Base-by-base conservation (phyloP, 2,113 vertebrate species). In the Acrocephalus kingi region DNA sequence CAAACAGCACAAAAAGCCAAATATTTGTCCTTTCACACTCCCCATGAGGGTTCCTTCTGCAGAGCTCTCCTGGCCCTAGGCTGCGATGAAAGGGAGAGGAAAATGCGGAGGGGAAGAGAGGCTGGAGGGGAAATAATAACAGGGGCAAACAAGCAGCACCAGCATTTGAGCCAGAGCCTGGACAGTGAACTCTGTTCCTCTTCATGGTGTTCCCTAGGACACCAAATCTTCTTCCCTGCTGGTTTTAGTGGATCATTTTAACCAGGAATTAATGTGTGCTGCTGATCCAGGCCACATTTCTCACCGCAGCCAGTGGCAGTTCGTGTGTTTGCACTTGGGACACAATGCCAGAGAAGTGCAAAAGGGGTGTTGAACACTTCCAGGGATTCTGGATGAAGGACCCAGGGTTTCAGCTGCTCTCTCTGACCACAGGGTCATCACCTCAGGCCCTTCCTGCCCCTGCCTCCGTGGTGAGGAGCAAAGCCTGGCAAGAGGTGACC, bases 1-100 rank as follows among this genome's bases (percentile, higher is more conserved):
- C 54, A 62, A 84, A 61, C 55, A 88, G 52, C 69, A 39, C 68
- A 55, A 5, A 62, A 84, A 77, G 72, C 76, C 87, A 94, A 96
- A 73, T 84, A 67, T 95, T 94, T 91, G 59, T 89, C 68, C 93
- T 91, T 73, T 69, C 31, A 3, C 0, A 1, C 35, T 73, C 27
- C 13, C n/a, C 1, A 2, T 31, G 64, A 79, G 55, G 19, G 13
- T 31, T 92, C 43, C 31, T 81, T 39, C 59, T 54, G 81, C 13
- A 4, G 67, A 80, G 21, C 7, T 72, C 45, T 61, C 33, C 54
- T 8, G 15, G 59, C 28, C 23, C 27, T 30, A 12, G 48, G 15
- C 8, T 0, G 2, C 15, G 31, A 59, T 30, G 49, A 46, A 52
- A 33, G 25, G 23, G 5, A 69, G 22, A 23, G 30, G 51, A n/a